Base-by-base conservation (phyloP, 2,797 vertebrate genomes). In the Typhlichthys eigenmanni region DNA sequence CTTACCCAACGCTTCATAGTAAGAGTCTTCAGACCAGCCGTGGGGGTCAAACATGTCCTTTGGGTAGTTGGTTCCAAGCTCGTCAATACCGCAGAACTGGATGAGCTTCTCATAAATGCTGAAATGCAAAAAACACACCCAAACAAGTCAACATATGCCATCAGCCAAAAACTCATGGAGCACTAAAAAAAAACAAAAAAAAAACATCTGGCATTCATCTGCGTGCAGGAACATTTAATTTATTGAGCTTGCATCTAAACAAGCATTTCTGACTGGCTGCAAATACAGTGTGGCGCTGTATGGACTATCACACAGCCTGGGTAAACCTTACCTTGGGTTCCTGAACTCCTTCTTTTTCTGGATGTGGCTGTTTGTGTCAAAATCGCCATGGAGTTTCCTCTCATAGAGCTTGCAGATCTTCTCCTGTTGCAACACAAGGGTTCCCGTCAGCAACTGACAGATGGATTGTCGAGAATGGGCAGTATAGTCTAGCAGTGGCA, bases 41-140 rank as follows among this genome's bases (percentile, higher is more conserved):
- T 99, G 97, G 56, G 97, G 96, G 84, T 99, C 95, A 74, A 99
- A 98, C 96, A 99, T 98, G 38, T 99, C 97, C 90, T 99, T 99
- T 3, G 98, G 97, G 72, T 99, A 99, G 90, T 99, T 99, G 0
- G 97, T 99, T 74, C 98, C 96, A 0, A 98, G 94, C 73, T 99
- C 96, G 60, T 99, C 97, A 12, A 99, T 99, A 1, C 94, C 85
- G 74, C 97, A 98, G 83, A 95, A 99, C 90, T 99, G 98, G 80
- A 99, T 99, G 56, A 99, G 92, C 76, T 99, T 99, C 84, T 99
- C 97, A 29, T 98, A 99, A 87, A 99, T 99, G 81, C 97, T 98
- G 62, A 47, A 70, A 77, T 16, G 53, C 56, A 34, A 17, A 0
- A 29, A 55, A 0, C 7, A 24, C 12, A 58, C 0, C 4, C 45